Base-by-base conservation (phyloP, 2,797 vertebrate species). In the Poeciliopsis gracilis region DNA sequence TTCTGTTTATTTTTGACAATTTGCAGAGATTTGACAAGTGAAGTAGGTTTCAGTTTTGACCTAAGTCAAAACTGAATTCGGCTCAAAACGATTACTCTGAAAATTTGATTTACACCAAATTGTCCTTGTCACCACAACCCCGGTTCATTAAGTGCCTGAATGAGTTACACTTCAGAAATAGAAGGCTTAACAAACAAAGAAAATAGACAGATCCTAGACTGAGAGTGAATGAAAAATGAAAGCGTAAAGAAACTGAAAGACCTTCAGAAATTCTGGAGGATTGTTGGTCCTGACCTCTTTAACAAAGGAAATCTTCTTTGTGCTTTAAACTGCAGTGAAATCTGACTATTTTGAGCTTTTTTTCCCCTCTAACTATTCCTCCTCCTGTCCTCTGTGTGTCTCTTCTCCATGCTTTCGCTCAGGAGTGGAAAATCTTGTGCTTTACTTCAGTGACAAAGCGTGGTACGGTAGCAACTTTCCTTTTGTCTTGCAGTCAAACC, bases 371-470 rank as follows among this genome's bases (percentile, higher is more conserved):
- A 85, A 89, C 82, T 49, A n/a, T 66, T 69, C 77, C 78, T 82
- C 75, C 61, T 55, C 73, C 49, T 88, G 5, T 82, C 75, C 23
- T 81, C 73, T 77, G 46, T 86, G 63, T 96, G 93, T 96, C 90
- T 95, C 94, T 89, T 93, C 94, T 95, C 95, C 89, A 83, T 96
- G 95, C 96, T 93, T 90, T 95, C 96, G 95, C 86, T 96, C 96
- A 99, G 98, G 97, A 98, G 97, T 97, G 97, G 98, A 99, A 94
- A 95, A 95, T 91, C 97, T 99, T 94, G 97, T 99, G 94, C 96
- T 97, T 96, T 99, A 98, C 97, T 97, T 99, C 97, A 97, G 95
- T 96, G 98, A 99, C 97, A 97, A 96, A 93, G 97, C 96, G 95
- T 97, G 98, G 98, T 99, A 99, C 94, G 94, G 97, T 98, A 97